phyloP scores from a whole-genome alignment of 1,140 invertebrate genomes.

The Potamilus streckersoni region DNA sequence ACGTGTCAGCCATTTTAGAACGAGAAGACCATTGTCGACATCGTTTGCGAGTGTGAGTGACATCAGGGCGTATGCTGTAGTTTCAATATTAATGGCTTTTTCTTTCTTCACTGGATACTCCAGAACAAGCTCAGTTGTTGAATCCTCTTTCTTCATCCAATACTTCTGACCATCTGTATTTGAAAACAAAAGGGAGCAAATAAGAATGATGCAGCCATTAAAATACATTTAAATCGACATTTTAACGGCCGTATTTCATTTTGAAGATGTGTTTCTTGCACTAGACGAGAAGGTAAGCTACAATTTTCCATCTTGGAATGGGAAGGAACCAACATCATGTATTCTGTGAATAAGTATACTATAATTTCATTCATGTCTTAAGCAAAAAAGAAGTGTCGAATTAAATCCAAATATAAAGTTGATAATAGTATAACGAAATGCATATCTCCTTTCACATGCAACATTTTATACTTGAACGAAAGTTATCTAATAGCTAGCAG shows the following conservation, averaged over 20 bases:
- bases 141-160: constrained; percentile 17
- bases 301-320: background rate
- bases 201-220: too few species aligned
- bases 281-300: background rate
- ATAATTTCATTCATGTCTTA: too few species aligned
- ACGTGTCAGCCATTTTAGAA: constrained; percentile 84
- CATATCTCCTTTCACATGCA: too few species aligned
- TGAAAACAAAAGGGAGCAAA: background rate
- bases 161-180: constrained; percentile 25
- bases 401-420: too few species aligned
- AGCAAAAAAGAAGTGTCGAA: too few species aligned
- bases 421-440: too few species aligned
- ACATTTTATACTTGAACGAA: too few species aligned
- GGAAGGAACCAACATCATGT: background rate
- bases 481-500: too few species aligned
- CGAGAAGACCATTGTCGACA: constrained; percentile 73
- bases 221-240: too few species aligned
- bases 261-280: background rate
- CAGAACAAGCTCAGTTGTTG: background rate
- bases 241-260: too few species aligned
- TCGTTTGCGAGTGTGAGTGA: constrained; percentile 67
- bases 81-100: constrained; percentile 78
- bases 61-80: constrained; percentile 83
- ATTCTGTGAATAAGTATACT: too few species aligned
- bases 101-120: constrained; percentile 4